Percentiles rank a stretch among this genome's conserved stretches.
Evolutionary conservation across 2,113 vertebrate genomes (phyloP).

Genomic region (Pachyramphus minor): DNA sequence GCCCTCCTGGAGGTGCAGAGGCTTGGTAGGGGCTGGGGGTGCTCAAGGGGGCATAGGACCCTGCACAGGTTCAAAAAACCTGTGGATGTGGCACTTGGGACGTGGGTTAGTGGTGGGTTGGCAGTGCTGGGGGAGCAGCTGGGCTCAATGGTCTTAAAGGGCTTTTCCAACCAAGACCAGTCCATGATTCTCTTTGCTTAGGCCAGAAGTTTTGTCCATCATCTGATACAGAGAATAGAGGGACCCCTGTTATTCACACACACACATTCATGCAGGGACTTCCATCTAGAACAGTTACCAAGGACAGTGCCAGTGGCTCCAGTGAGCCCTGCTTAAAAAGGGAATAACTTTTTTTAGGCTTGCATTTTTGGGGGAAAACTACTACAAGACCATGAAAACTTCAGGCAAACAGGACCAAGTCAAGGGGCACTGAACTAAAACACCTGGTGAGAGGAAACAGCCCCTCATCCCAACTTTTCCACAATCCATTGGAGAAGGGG

Average conservation of each 20-base stretch:
- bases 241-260: neutral
- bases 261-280: neutral
- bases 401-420: neutral
- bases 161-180: neutral
- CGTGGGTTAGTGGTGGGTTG: neutral
- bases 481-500: neutral
- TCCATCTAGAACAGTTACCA: neutral
- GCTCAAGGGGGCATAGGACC: neutral
- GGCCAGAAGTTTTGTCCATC: neutral
- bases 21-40: neutral
- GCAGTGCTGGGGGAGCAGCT: neutral
- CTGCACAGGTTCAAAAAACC: fast-evolving
- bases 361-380: neutral
- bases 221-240: neutral
- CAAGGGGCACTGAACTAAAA: neutral
- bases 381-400: neutral
- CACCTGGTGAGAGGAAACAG: neutral
- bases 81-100: neutral
- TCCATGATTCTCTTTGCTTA: neutral
- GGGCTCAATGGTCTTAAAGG: fast-evolving
- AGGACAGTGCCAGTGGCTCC: neutral
- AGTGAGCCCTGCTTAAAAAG: neutral
- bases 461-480: neutral
- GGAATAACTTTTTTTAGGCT: neutral
- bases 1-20: neutral